Evolutionary conservation across 2,797 vertebrate species (phyloP).

Genomic region (Octomys mimax): DNA sequence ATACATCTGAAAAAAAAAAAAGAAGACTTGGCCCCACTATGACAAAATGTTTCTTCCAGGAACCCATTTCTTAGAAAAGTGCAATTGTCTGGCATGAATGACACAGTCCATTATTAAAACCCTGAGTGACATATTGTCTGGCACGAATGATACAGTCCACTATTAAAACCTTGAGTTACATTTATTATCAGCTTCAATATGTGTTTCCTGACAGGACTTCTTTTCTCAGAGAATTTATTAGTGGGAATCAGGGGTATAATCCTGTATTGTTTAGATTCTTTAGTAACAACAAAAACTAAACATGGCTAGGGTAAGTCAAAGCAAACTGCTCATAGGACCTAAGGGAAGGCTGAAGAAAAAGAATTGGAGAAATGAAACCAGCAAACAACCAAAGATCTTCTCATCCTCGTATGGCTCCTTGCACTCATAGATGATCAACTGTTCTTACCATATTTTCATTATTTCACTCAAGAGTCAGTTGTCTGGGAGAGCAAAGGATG

Average conservation of each 20-base stretch:
- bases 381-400: background rate
- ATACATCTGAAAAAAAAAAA: too few species aligned
- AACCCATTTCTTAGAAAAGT: slow-evolving; percentile 52
- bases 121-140: background rate
- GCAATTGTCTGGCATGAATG: too few species aligned
- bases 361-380: background rate
- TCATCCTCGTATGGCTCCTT: background rate
- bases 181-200: background rate
- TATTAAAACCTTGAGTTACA: slow-evolving; percentile 29
- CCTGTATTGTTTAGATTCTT: slow-evolving; percentile 52
- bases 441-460: background rate
- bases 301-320: background rate
- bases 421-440: background rate
- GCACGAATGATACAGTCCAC: slow-evolving; percentile 34
- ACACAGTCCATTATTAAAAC: background rate
- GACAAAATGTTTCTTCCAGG: slow-evolving; percentile 7
- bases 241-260: background rate
- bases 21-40: background rate
- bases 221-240: background rate
- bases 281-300: slow-evolving; percentile 53
- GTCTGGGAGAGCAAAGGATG: background rate
- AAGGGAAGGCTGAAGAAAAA: background rate
- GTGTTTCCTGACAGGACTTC: slow-evolving; percentile 21
- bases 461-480: background rate
- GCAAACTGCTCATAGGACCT: background rate